Evolutionary conservation across 2,113 vertebrate species (phyloP).

Genomic region (Gobio gobio): DNA sequence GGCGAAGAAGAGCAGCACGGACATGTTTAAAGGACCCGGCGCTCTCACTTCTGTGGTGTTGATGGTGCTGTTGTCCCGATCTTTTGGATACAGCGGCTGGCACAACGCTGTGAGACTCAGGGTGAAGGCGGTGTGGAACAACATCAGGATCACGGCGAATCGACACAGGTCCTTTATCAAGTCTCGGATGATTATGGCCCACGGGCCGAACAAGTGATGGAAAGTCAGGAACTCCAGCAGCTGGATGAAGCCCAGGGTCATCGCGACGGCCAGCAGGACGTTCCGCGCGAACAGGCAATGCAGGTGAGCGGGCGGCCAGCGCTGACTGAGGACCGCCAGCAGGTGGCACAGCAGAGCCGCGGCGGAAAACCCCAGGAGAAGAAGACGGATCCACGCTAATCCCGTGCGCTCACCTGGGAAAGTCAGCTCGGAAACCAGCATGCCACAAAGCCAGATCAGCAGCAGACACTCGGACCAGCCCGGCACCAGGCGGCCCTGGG

Average conservation of each 20-base stretch:
- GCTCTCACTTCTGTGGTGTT: slow-evolving; percentile 25
- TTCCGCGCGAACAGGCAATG: slow-evolving; percentile 69
- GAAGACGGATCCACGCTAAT: slow-evolving; percentile 68
- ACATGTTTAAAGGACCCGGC: slow-evolving; percentile 55
- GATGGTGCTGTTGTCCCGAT: neutral
- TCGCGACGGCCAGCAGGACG: slow-evolving; percentile 66
- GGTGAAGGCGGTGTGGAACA: slow-evolving; percentile 70
- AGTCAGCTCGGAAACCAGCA: slow-evolving; percentile 67
- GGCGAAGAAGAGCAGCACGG: slow-evolving; percentile 68
- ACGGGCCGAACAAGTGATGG: slow-evolving; percentile 73
- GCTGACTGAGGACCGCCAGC: slow-evolving; percentile 60
- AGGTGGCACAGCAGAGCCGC: slow-evolving; percentile 66
- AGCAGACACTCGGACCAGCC: slow-evolving; percentile 68
- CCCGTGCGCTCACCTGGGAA: slow-evolving; percentile 63
- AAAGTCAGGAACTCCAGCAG: slow-evolving; percentile 72
- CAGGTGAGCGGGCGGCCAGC: slow-evolving; percentile 42
- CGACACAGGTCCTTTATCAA: slow-evolving; percentile 72
- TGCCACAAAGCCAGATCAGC: slow-evolving; percentile 66
- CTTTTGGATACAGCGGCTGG: slow-evolving; percentile 63
- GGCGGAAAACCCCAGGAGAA: slow-evolving; percentile 64
- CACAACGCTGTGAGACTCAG: slow-evolving; percentile 68
- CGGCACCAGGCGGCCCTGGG: slow-evolving; percentile 57
- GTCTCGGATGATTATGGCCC: slow-evolving; percentile 72
- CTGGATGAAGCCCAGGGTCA: slow-evolving; percentile 70
- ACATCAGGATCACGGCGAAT: slow-evolving; percentile 68